Conservation (phyloP, 1,140 invertebrate species). For the Pomacea maculata region DNA sequence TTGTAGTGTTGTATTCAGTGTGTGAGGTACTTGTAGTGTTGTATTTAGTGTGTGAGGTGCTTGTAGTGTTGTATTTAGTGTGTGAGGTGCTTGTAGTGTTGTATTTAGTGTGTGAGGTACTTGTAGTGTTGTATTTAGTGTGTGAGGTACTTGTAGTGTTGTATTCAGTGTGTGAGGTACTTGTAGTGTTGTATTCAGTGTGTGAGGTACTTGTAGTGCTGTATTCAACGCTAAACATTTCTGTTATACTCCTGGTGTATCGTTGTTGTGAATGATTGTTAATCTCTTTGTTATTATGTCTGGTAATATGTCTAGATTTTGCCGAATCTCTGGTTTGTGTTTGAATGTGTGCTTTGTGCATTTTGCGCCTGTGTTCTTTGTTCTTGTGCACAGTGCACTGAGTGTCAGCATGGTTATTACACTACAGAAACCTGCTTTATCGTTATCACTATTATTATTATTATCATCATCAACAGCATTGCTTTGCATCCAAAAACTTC, state of each 20-base stretch:
- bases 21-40: not conserved
- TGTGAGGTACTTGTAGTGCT: too few species aligned
- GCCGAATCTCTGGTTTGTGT: too few species aligned
- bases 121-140: too few species aligned
- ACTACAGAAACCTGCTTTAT: not conserved
- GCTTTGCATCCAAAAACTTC: not conserved
- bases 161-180: too few species aligned
- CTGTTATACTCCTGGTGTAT: too few species aligned
- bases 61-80: not conserved
- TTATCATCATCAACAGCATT: not conserved
- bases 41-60: not conserved
- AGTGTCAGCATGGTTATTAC: not conserved
- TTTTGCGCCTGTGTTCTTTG: too few species aligned
- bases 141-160: too few species aligned
- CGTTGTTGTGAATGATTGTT: too few species aligned
- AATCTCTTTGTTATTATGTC: not conserved
- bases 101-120: too few species aligned
- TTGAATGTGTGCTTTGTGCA: not conserved
- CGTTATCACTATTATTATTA: not conserved
- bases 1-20: not conserved
- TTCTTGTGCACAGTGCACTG: not conserved
- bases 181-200: too few species aligned
- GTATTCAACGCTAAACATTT: too few species aligned
- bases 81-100: not conserved
- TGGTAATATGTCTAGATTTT: not conserved